These are phyloP conservation scores for Limnothrissa miodon DNA, from an alignment of 2,113 vertebrate genomes.

Conservation along the genomic window DNA sequence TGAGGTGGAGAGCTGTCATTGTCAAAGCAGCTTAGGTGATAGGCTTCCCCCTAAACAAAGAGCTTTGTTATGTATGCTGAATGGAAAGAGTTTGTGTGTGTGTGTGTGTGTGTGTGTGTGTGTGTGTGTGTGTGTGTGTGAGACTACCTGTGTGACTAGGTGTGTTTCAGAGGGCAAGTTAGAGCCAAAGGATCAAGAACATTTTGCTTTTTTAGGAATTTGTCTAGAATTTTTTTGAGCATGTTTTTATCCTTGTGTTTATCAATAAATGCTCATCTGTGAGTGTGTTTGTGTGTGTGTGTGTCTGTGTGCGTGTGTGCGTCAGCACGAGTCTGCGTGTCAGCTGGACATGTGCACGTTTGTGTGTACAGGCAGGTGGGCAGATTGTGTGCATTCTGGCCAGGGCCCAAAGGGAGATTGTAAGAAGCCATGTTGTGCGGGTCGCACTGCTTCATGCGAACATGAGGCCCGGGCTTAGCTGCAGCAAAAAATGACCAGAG, in stretches of 20 bases:
- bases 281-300: neutral
- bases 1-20: conserved; percentile 30
- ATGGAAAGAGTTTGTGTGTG: neutral
- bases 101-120: neutral
- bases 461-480: conserved; percentile 31
- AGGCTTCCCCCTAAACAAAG: neutral
- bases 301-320: neutral
- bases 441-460: neutral
- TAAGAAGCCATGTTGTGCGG: neutral
- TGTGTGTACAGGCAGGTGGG: neutral
- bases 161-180: neutral
- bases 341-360: neutral
- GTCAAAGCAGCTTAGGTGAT: conserved; percentile 25
- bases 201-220: conserved; percentile 28
- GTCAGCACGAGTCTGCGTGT: neutral
- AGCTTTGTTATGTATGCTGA: neutral
- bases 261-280: neutral
- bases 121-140: neutral
- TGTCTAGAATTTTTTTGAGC: neutral
- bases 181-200: conserved; percentile 32
- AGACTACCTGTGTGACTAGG: conserved; percentile 8
- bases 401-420: neutral
- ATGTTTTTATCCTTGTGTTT: neutral
- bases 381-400: neutral
- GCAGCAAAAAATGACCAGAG: conserved; percentile 22